Evolutionary conservation across 2,113 vertebrate genomes (phyloP).

Genomic region (Myiozetetes cayanensis): DNA sequence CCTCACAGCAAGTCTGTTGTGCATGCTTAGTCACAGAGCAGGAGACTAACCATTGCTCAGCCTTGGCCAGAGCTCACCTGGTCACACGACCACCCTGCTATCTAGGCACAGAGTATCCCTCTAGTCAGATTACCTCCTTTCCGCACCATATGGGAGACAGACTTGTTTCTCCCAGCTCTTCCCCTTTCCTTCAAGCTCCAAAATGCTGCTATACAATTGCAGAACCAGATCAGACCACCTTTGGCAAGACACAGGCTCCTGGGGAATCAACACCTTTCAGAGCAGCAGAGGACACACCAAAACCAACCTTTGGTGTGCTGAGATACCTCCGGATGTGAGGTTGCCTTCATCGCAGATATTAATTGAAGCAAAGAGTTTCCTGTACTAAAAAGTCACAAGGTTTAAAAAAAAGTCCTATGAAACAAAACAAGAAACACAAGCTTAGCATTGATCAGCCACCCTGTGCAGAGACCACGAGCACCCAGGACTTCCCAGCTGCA

Average conservation of each 20-base stretch:
- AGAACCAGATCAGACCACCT: background rate
- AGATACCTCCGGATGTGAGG: background rate
- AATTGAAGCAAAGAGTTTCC: background rate
- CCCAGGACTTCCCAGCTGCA: background rate
- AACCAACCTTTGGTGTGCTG: background rate
- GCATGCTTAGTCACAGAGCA: background rate
- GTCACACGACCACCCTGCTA: accelerated
- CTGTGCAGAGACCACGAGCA: background rate
- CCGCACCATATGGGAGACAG: background rate
- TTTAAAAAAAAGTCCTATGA: background rate
- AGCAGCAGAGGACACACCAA: background rate
- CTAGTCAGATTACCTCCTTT: background rate
- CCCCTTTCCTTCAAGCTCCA: background rate
- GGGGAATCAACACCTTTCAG: background rate
- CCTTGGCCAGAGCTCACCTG: background rate
- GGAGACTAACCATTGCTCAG: background rate
- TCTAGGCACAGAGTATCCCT: background rate
- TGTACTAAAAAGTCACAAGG: background rate
- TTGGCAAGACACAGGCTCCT: background rate
- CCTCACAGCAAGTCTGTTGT: background rate
- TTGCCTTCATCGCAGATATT: background rate
- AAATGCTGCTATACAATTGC: background rate
- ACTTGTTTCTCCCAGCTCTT: background rate
- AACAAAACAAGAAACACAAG: background rate
- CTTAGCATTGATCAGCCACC: background rate